Conservation (phyloP, 2,113 vertebrate genomes). For the Tetrao urogallus region DNA sequence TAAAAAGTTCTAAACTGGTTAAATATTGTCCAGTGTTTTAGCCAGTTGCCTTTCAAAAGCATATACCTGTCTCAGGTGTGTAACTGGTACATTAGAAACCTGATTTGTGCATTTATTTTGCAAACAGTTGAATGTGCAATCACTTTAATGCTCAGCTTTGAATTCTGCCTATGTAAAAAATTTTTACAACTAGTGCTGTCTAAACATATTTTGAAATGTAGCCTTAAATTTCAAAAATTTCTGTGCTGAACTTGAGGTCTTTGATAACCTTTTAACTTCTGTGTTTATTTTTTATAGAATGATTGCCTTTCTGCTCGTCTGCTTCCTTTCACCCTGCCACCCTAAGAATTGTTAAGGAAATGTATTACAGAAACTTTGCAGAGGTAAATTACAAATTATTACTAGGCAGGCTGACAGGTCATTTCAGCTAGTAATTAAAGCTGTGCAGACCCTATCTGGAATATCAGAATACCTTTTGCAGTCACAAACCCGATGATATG, state of each 20-base stretch:
- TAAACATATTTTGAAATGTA: not conserved
- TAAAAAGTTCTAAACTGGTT: not conserved
- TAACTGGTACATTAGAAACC: not conserved
- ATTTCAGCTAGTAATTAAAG: not conserved
- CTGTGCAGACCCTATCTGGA: not conserved
- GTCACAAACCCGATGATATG: not conserved
- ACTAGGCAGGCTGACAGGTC: not conserved
- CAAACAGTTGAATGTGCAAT: not conserved
- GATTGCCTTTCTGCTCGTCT: not conserved
- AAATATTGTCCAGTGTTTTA: not conserved
- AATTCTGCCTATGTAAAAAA: not conserved
- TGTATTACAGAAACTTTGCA: not conserved
- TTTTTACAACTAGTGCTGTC: not conserved
- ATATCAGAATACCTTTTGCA: not conserved
- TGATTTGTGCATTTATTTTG: not conserved
- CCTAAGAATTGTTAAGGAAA: not conserved
- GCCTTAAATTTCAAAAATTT: not conserved
- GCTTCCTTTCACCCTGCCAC: rapidly evolving
- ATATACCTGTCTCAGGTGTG: not conserved
- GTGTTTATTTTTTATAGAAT: not conserved
- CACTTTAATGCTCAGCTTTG: not conserved
- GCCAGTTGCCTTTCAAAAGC: not conserved
- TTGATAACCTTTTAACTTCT: not conserved
- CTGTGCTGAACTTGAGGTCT: not conserved
- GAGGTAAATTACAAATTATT: not conserved